Conservation (phyloP, 2,888 invertebrate species). For the Melitaea athalia region DNA sequence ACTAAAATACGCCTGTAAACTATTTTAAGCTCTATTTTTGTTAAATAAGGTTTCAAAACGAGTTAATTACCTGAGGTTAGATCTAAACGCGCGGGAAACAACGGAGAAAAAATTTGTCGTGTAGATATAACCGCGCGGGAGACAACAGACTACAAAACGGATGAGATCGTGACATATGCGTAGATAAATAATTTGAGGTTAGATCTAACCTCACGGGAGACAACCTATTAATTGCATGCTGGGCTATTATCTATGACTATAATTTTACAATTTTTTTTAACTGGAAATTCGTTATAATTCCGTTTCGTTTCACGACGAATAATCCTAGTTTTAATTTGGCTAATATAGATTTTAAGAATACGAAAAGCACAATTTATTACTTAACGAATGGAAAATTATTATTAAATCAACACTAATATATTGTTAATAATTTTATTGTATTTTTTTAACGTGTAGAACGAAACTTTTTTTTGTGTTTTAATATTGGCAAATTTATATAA, state of each 20-base stretch:
- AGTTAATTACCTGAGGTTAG: no score
- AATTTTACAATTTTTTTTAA: conserved; percentile 33
- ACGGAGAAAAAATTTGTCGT: no score
- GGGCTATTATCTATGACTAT: conserved; percentile 28
- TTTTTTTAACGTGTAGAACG: conserved; percentile 64
- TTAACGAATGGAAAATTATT: conserved; percentile 49
- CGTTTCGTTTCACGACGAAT: conserved; percentile 45
- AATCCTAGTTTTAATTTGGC: conserved; percentile 61
- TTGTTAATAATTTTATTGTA: conserved; percentile 79
- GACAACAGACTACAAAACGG: no score
- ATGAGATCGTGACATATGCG: no score
- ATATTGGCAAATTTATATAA: conserved; percentile 64
- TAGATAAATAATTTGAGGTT: no score
- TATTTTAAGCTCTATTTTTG: no score
- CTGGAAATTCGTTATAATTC: conserved; percentile 58
- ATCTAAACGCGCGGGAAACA: no score
- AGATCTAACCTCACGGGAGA: no score
- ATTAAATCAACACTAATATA: conserved; percentile 75
- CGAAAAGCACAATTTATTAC: conserved; percentile 77
- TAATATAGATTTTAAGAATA: conserved; percentile 76
- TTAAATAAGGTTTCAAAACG: no score
- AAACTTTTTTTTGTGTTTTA: conserved; percentile 62
- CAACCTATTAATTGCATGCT: conserved; percentile 19
- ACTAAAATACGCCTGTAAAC: no score
- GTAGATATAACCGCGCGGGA: no score